Evolutionary conservation across 2,797 vertebrate genomes (phyloP).

Genomic region (Ctenochaetus hawaiiensis): DNA sequence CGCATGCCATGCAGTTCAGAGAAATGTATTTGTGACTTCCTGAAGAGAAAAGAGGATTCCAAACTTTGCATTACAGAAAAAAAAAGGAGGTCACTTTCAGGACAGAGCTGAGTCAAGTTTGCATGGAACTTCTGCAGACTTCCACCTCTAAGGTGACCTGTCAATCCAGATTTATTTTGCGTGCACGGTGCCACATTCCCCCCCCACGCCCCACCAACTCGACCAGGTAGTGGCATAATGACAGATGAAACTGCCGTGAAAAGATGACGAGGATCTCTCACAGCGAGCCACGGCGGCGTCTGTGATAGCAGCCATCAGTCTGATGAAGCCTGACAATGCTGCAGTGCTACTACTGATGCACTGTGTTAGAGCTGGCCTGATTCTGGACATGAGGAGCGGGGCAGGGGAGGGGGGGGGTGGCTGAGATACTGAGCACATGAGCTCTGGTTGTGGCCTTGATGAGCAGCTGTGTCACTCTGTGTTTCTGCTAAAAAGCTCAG

Average conservation of each 20-base stretch:
- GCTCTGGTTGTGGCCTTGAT: constrained; percentile 43
- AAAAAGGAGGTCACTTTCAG: constrained; percentile 38
- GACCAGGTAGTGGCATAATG: constrained; percentile 39
- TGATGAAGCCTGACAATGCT: constrained; percentile 66
- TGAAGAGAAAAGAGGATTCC: neutral
- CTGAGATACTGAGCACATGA: constrained; percentile 47
- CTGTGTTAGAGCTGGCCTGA: constrained; percentile 31
- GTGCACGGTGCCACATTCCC: constrained; percentile 34
- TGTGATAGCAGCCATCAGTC: constrained; percentile 57
- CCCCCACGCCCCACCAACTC: neutral
- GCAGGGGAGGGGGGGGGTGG: constrained; percentile 2
- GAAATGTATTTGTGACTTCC: constrained; percentile 45
- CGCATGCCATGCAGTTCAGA: constrained; percentile 45
- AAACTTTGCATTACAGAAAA: neutral
- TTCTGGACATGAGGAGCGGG: constrained; percentile 38
- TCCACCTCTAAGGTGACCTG: constrained; percentile 50
- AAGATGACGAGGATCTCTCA: constrained; percentile 47
- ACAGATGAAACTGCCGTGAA: constrained; percentile 52
- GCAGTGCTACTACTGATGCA: constrained; percentile 45
- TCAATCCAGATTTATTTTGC: constrained; percentile 58
- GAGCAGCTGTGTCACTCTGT: constrained; percentile 61
- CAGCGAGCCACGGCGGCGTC: constrained; percentile 27
- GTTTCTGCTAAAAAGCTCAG: constrained; percentile 59
- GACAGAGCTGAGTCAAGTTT: constrained; percentile 39
- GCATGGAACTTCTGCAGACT: constrained; percentile 25